These are phyloP conservation scores for Eretmocerus hayati DNA, from an alignment of 2,888 invertebrate species.

Conservation along the genomic window DNA sequence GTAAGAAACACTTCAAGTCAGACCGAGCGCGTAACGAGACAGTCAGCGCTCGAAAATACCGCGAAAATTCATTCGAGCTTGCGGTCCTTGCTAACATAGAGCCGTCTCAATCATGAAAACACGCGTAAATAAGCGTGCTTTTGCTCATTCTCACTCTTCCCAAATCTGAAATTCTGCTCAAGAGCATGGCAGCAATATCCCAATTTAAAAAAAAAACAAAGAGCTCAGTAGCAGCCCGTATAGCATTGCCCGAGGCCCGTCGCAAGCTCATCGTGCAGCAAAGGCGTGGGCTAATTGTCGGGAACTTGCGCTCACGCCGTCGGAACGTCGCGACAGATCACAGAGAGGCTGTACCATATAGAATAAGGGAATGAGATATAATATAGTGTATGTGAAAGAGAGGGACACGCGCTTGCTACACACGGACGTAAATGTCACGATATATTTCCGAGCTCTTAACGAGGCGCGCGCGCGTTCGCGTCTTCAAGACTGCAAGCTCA, in stretches of 20 bases:
- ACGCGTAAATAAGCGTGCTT: slow-evolving; percentile 6
- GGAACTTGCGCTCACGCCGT: slow-evolving; percentile 5
- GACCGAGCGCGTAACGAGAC: too few relatives aligned
- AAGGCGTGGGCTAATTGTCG: slow-evolving; percentile 18
- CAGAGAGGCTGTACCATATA: too few relatives aligned
- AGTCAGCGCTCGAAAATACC: slow-evolving; percentile 15
- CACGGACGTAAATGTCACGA: slow-evolving; percentile 43
- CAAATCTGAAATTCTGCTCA: too few relatives aligned
- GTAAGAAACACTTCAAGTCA: too few relatives aligned
- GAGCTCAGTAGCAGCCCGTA: too few relatives aligned
- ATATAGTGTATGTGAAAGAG: not conserved
- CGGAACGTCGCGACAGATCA: slow-evolving; percentile 35
- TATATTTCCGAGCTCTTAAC: slow-evolving; percentile 44
- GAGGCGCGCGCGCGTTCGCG: slow-evolving; percentile 33
- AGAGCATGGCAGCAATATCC: too few relatives aligned
- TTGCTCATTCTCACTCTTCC: not conserved
- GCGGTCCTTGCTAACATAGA: too few relatives aligned
- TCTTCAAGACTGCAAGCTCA: slow-evolving; percentile 15
- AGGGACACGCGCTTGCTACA: slow-evolving; percentile 31
- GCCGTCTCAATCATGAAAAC: slow-evolving; percentile 2
- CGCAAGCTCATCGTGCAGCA: slow-evolving; percentile 12
- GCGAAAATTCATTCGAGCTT: not conserved
- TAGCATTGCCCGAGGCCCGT: too few relatives aligned
- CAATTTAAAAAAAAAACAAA: too few relatives aligned
- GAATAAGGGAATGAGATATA: too few relatives aligned